Base-by-base conservation (phyloP, 2,113 vertebrate genomes). In the Cyanistes caeruleus region DNA sequence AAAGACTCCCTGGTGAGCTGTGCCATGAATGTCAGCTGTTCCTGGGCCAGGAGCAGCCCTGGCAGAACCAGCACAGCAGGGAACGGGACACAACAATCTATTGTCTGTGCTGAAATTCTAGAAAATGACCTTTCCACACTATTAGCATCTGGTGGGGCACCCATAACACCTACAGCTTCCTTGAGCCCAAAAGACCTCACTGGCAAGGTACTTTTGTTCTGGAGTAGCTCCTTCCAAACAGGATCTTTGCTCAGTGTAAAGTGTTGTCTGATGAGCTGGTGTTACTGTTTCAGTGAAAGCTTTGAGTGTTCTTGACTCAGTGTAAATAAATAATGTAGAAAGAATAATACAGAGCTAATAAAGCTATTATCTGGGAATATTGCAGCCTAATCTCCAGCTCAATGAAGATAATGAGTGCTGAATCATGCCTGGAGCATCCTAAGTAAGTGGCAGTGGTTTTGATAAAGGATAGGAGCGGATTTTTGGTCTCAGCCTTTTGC, bases 241-340 rank as follows among this genome's bases (percentile, higher is more conserved):
- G 55, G 41, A 77, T 46, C 70, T 93, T 85, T 80, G 63, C 63
- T 78, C 31, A 49, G 87, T 0, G 0, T 31, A 75, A 87, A 91
- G 48, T 20, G 35, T 52, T 8, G 3, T 70, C 49, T 5, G 2
- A 56, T 44, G 58, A 87, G 41, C 58, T 63, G 81, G 27, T 75
- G 37, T 78, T 59, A 27, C 52, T 48, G 62, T 76, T 77, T 56
- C 74, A 89, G 84, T 44, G 68, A 88, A 95, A 96, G 92, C 85
- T 90, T 88, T 86, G 75, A 88, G 75, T 80, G 79, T 92, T 88
- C 75, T 80, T 22, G 68, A 74, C 24, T 64, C 56, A 52, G 49
- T 64, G 75, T 70, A 93, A 92, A 95, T 92, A 96, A 96, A 96
- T 90, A 95, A 95, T 84, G 76, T 68, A 74, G 80, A 81, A 93